Evolutionary conservation across 1,140 invertebrate genomes (phyloP).

Genomic region (Pararge aegeria): DNA sequence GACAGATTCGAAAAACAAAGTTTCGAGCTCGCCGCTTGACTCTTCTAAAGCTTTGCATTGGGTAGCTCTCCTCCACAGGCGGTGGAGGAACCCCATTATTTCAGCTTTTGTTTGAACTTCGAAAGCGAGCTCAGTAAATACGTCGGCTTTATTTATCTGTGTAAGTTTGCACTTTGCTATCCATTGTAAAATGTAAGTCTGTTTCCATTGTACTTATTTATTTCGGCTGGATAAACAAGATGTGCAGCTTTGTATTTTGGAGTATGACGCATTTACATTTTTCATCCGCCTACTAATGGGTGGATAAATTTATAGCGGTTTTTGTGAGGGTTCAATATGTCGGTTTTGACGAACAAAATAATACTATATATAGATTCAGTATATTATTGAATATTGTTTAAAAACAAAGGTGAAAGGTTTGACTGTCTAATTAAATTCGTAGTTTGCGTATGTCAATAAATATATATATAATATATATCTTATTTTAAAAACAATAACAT

Average conservation of each 20-base stretch:
- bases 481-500: too few relatives aligned
- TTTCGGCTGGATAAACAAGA: neutral
- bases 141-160: constrained; percentile 2
- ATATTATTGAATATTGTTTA: too few relatives aligned
- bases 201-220: constrained; percentile 1
- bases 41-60: constrained; percentile 47
- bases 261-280: too few relatives aligned
- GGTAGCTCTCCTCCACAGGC: constrained; percentile 45
- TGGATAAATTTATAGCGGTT: too few relatives aligned
- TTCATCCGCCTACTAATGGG: too few relatives aligned
- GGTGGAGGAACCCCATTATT: constrained; percentile 37
- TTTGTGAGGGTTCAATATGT: too few relatives aligned
- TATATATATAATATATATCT: too few relatives aligned
- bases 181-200: neutral
- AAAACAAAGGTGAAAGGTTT: too few relatives aligned
- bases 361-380: too few relatives aligned
- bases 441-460: too few relatives aligned
- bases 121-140: constrained; percentile 1
- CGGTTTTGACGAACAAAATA: too few relatives aligned
- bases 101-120: neutral
- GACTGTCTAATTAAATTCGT: too few relatives aligned
- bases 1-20: constrained; percentile 50
- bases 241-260: neutral
- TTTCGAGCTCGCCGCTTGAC: constrained; percentile 50
- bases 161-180: neutral